These are phyloP conservation scores for Galeopterus variegatus DNA, from an alignment of 2,113 vertebrate genomes.

Conservation along the genomic window DNA sequence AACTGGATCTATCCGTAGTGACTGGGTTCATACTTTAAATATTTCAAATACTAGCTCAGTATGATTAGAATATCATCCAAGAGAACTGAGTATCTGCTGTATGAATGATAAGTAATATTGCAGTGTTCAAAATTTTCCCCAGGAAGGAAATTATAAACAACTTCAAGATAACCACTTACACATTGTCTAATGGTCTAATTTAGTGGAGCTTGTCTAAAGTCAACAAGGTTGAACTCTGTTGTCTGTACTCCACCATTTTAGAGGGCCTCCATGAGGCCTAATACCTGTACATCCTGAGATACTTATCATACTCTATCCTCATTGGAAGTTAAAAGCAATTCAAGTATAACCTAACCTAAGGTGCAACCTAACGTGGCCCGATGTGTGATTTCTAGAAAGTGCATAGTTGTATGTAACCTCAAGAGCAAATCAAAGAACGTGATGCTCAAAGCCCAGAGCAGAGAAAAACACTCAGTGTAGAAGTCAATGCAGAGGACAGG, in stretches of 20 bases:
- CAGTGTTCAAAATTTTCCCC: not conserved
- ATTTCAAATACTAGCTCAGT: not conserved
- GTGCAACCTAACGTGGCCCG: not conserved
- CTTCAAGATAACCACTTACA: not conserved
- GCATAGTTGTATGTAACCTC: not conserved
- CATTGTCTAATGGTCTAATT: not conserved
- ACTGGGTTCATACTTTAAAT: conserved; percentile 1
- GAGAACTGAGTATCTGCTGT: not conserved
- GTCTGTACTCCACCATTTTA: not conserved
- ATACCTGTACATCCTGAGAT: not conserved
- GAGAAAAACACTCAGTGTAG: not conserved
- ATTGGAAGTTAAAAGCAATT: not conserved
- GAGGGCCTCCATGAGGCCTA: not conserved
- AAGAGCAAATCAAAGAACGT: not conserved
- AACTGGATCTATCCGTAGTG: not conserved
- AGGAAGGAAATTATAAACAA: not conserved
- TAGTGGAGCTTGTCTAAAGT: not conserved
- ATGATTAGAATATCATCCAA: not conserved
- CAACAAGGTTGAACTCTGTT: not conserved
- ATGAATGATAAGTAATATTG: not conserved
- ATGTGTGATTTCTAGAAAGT: not conserved
- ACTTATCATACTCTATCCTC: not conserved
- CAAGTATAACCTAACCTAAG: not conserved
- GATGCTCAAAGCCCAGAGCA: not conserved
- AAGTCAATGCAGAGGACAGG: not conserved